Evolutionary conservation across 2,888 invertebrate species (phyloP).

Genomic region (Trisateles emortualis): DNA sequence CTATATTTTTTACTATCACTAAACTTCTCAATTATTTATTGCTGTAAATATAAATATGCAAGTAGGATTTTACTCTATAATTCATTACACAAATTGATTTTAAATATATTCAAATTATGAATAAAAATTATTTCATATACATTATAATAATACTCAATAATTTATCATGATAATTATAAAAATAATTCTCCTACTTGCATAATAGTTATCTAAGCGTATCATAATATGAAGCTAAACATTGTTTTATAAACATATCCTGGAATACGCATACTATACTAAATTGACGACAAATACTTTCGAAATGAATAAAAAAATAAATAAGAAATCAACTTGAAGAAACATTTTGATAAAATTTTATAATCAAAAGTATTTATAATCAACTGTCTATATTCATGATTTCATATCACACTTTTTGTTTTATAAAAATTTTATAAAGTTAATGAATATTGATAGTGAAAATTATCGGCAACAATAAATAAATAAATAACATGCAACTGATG

Average conservation of each 20-base stretch:
- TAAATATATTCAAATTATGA: no score
- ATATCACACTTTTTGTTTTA: conserved; percentile 9
- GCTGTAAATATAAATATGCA: conserved; percentile 35
- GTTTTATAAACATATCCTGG: conserved; percentile 36
- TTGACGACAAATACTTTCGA: conserved; percentile 43
- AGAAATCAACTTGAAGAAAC: conserved; percentile 16
- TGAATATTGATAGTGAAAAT: conserved; percentile 2
- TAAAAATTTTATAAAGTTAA: conserved; percentile 6
- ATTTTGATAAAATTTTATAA: conserved; percentile 23
- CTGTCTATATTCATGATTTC: conserved; percentile 23
- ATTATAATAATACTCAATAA: no score
- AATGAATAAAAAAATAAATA: conserved; percentile 28
- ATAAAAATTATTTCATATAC: no score
- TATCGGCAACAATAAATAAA: conserved; percentile 4
- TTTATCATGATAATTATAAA: no score
- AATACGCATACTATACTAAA: conserved; percentile 40
- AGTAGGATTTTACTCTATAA: conserved; percentile 19
- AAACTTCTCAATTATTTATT: conserved; percentile 53
- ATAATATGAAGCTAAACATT: conserved; percentile 30
- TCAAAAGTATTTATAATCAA: conserved; percentile 40
- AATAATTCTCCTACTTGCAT: conserved; percentile 26
- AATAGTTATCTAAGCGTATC: conserved; percentile 36
- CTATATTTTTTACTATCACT: conserved; percentile 3
- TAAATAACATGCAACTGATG: conserved; percentile 5
- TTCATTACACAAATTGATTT: not conserved